Base-by-base conservation (phyloP, 2,113 vertebrate genomes). In the Oreochromis aureus region DNA sequence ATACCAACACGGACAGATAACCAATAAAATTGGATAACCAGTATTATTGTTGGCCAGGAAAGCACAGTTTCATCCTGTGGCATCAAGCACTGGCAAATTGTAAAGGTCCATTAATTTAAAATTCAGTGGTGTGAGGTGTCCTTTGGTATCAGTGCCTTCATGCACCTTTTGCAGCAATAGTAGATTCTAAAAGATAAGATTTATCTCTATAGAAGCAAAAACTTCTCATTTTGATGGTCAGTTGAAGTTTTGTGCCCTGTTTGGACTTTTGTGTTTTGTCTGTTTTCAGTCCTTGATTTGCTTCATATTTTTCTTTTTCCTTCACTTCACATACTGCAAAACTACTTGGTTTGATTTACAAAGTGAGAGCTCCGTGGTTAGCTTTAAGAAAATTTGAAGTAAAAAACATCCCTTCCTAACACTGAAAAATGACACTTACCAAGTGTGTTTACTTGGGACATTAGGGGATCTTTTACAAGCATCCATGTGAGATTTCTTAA, bases 241-340 rank as follows among this genome's bases (percentile, higher is more conserved):
- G 5, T 16, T 22, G 36, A 44, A 16, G 66, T 24, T 71, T 71
- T 3, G 39, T 24, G 66, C 5, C 39, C 12, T 71, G 63, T 71
- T 71, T 71, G 36, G 63, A 6, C 36, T 24, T 73, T 9, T 46
- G 8, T 18, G 5, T 69, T 18, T 34, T 34, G 4, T 59, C 24
- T 59, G 27, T 59, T 71, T 71, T 71, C 39, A 71, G 12, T 71
- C 39, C 44, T 9, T 71, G n/a, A 44, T 44, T 24, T 24, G 5
- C 0, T 10, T 71, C n/a, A 9, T 71, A 24, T 10, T 46, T 73
- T 73, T 41, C 0, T 46, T 73, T 73, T 10, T 8, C 22, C 9
- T 5, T 46, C 41, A 0, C 39, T 3, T 73, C 34, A 66, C 39
- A 22, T 71, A 44, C n/a, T 44, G n/a, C 39, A 18, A 16, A 46